A percentile compares a stretch with the other conserved stretches of the same genome.
phyloP scores from a whole-genome alignment of 2,113 vertebrate species.

The Phylloscopus whistleri region DNA sequence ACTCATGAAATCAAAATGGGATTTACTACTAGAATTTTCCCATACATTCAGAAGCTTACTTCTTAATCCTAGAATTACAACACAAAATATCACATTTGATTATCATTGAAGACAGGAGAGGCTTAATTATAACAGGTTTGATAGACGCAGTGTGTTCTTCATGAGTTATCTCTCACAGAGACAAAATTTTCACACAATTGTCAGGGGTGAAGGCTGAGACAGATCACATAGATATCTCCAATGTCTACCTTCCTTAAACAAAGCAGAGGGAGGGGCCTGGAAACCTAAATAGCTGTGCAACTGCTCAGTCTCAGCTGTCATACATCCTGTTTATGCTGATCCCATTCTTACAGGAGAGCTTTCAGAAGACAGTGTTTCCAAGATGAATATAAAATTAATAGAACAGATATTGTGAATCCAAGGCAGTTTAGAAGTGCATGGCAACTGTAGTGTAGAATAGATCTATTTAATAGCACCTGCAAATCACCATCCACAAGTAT shows the following conservation, averaged over 20 bases:
- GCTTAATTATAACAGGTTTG: not conserved
- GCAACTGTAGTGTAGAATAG: not conserved
- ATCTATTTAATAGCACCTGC: not conserved
- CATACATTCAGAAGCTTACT: not conserved
- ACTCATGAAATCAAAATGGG: not conserved
- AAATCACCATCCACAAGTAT: not conserved
- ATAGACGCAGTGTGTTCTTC: not conserved
- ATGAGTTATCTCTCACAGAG: not conserved
- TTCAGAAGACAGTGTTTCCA: not conserved
- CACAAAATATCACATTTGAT: not conserved
- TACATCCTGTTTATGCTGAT: not conserved
- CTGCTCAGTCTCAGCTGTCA: not conserved
- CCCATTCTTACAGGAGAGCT: not conserved
- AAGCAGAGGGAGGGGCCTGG: not conserved
- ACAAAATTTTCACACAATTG: not conserved
- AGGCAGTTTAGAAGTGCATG: not conserved
- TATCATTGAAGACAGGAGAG: not conserved
- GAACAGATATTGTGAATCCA: not conserved
- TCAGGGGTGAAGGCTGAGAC: not conserved
- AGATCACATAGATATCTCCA: not conserved
- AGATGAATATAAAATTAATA: not conserved
- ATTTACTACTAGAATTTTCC: not conserved
- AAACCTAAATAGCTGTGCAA: not conserved
- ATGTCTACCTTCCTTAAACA: not conserved
- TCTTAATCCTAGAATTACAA: not conserved